Conservation (phyloP, 1,140 invertebrate species). For the Myzus persicae region DNA sequence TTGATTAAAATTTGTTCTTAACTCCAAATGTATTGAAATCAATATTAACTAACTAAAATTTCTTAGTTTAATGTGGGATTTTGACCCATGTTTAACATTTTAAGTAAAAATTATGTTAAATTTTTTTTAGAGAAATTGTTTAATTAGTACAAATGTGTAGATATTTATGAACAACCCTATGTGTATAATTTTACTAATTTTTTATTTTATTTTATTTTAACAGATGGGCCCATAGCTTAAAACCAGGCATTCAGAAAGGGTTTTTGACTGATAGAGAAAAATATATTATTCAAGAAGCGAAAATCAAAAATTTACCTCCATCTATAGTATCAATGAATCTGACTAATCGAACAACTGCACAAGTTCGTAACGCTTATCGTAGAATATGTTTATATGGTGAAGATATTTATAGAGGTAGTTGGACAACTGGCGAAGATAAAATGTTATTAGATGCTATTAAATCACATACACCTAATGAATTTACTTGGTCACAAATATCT, state of each 20-base stretch:
- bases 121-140: background rate
- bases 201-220: background rate
- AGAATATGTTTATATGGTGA: background rate
- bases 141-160: background rate
- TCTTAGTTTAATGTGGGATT: background rate
- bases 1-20: too few relatives aligned
- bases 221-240: slow-evolving; percentile 29
- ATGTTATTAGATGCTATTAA: background rate
- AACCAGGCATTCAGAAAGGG: slow-evolving; percentile 43
- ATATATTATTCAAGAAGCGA: slow-evolving; percentile 22
- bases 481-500: slow-evolving; percentile 21
- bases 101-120: background rate
- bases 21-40: too few relatives aligned
- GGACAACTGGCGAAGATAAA: slow-evolving; percentile 40
- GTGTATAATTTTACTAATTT: background rate
- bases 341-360: slow-evolving; percentile 37
- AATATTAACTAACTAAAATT: too few relatives aligned
- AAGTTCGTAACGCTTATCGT: slow-evolving; percentile 51
- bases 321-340: slow-evolving; percentile 52
- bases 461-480: background rate
- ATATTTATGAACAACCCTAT: background rate
- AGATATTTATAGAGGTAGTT: slow-evolving; percentile 27
- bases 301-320: slow-evolving; percentile 29
- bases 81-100: too few relatives aligned
- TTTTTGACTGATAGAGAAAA: slow-evolving; percentile 24